Conservation (phyloP, 2,113 vertebrate genomes). For the Corythornis madagascariensis region DNA sequence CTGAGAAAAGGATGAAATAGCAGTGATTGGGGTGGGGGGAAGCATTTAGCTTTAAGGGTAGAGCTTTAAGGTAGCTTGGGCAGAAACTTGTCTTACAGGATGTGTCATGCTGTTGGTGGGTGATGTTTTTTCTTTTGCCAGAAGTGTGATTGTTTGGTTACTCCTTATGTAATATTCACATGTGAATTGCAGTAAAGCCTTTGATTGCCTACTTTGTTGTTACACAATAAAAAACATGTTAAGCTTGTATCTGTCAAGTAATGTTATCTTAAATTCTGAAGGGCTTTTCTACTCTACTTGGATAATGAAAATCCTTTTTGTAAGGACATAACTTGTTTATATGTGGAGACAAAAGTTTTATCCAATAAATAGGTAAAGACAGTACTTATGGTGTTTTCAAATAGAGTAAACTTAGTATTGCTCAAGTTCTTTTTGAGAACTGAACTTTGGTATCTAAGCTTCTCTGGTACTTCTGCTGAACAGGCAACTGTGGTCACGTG, state of each 20-base stretch:
- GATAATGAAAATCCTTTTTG: background rate
- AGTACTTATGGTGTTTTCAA: background rate
- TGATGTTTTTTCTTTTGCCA: background rate
- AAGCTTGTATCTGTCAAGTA: background rate
- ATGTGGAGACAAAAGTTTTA: background rate
- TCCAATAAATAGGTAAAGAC: background rate
- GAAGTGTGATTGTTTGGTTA: conserved; percentile 14
- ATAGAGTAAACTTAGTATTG: background rate
- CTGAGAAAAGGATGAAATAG: background rate
- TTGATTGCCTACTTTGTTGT: background rate
- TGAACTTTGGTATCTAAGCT: background rate
- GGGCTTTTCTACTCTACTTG: background rate
- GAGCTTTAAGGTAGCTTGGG: background rate
- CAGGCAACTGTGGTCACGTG: rapidly evolving
- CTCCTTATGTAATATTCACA: background rate
- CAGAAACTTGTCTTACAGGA: background rate
- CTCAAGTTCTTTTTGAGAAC: background rate
- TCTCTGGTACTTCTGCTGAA: background rate
- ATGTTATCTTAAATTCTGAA: background rate
- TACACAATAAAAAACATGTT: background rate
- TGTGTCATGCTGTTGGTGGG: conserved; percentile 26
- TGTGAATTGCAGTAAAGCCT: background rate
- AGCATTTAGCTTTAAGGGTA: background rate
- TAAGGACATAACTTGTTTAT: background rate
- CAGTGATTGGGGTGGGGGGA: background rate